These are phyloP conservation scores for Lichenostomus cassidix DNA, from an alignment of 2,113 vertebrate genomes.

Conservation along the genomic window DNA sequence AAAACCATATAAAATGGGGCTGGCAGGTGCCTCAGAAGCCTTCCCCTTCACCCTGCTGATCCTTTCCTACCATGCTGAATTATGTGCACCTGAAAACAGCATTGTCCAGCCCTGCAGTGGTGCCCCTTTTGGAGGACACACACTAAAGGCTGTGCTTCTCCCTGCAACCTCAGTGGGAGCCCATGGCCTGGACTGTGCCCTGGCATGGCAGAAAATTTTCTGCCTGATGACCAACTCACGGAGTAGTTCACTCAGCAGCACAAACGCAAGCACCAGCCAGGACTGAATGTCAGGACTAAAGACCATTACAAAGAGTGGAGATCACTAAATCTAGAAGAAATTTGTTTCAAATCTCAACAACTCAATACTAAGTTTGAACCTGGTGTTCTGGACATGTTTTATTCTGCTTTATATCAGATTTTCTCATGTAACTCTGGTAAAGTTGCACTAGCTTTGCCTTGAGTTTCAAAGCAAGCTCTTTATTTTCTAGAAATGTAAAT, in stretches of 20 bases:
- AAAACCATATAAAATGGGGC: neutral
- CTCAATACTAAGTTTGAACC: neutral
- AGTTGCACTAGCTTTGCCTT: neutral
- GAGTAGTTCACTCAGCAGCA: neutral
- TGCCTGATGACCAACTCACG: neutral
- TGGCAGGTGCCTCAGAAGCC: neutral
- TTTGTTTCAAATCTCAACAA: neutral
- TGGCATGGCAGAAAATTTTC: neutral
- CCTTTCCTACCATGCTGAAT: neutral
- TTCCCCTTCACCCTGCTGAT: neutral
- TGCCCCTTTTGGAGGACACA: neutral
- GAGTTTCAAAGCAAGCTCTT: neutral
- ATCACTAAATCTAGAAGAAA: neutral
- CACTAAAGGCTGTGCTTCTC: neutral
- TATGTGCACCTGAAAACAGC: neutral
- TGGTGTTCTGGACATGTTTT: neutral
- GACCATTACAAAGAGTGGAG: neutral
- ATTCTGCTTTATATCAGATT: neutral
- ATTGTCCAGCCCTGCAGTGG: neutral
- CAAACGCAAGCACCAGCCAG: neutral
- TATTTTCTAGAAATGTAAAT: conserved; percentile 31
- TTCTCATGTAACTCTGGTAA: neutral
- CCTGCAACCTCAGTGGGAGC: neutral
- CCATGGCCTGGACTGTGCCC: neutral
- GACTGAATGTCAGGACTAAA: neutral